Conservation (phyloP, 2,113 vertebrate species). For the Laticauda laticaudata region DNA sequence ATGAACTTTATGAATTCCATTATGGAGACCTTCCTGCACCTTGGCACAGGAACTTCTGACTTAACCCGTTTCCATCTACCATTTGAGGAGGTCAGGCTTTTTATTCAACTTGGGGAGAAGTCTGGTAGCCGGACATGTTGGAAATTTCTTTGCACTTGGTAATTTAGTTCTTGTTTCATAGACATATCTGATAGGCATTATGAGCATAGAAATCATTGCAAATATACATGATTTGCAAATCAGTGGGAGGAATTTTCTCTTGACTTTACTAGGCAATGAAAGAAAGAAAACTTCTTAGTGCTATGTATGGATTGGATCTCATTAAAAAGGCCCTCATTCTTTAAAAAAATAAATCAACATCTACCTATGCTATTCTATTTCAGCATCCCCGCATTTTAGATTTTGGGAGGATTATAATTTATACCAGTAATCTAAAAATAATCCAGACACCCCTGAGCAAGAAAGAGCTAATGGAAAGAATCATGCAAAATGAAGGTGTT, state of each 20-base stretch:
- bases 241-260: background rate
- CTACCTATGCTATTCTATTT: constrained; percentile 32
- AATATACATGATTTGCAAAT: background rate
- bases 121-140: background rate
- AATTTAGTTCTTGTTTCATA: background rate
- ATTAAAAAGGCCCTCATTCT: rapidly evolving
- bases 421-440: constrained; percentile 95
- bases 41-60: background rate
- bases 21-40: background rate
- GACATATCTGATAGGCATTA: background rate
- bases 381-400: constrained; percentile 81
- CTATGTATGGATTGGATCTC: background rate
- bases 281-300: background rate
- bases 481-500: constrained; percentile 61
- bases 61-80: background rate
- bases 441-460: constrained; percentile 82
- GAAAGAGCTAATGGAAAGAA: constrained; percentile 73
- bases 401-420: constrained; percentile 97
- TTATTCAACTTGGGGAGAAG: background rate
- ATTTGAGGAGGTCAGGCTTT: background rate
- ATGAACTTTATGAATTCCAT: background rate
- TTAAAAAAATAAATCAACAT: background rate
- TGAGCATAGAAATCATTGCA: background rate
- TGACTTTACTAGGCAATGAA: background rate
- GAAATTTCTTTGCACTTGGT: background rate